phyloP scores from a whole-genome alignment of 2,888 invertebrate genomes.

The Cheilosia grossa region DNA sequence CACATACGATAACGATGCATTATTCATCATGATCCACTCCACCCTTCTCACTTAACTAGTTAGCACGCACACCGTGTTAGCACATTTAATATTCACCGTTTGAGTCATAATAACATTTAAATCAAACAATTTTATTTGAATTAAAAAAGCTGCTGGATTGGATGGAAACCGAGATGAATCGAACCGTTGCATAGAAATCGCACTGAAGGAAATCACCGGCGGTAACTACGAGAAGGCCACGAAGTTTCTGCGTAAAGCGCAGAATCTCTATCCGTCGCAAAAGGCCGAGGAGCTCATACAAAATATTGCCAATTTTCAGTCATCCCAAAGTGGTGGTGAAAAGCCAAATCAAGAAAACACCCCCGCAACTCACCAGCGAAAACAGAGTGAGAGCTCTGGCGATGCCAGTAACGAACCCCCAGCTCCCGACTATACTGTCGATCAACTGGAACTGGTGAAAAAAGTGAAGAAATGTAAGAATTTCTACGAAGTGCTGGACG shows the following conservation, averaged over 20 bases:
- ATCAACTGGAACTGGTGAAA: constrained; percentile 89
- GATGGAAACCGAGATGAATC: constrained; percentile 90
- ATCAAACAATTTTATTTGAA: constrained; percentile 43
- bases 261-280: constrained; percentile 87
- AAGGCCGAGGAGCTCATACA: constrained; percentile 85
- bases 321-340: constrained; percentile 27
- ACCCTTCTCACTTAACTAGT: constrained; percentile 1
- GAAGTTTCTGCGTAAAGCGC: constrained; percentile 87
- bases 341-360: constrained; percentile 15
- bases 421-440: constrained; percentile 87
- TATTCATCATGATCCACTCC: background rate
- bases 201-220: constrained; percentile 85
- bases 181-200: constrained; percentile 87
- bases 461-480: constrained; percentile 87
- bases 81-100: constrained; percentile 1
- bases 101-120: constrained; percentile 14
- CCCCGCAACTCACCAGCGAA: constrained; percentile 80
- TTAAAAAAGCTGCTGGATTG: constrained; percentile 82
- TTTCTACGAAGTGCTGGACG: constrained; percentile 90
- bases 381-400: constrained; percentile 76
- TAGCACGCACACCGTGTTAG: background rate
- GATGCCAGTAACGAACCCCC: constrained; percentile 76
- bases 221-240: constrained; percentile 87
- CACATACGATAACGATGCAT: too few species aligned
- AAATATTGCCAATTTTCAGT: constrained; percentile 75